Evolutionary conservation across 2,888 invertebrate species (phyloP).

Genomic region (Cancer borealis): DNA sequence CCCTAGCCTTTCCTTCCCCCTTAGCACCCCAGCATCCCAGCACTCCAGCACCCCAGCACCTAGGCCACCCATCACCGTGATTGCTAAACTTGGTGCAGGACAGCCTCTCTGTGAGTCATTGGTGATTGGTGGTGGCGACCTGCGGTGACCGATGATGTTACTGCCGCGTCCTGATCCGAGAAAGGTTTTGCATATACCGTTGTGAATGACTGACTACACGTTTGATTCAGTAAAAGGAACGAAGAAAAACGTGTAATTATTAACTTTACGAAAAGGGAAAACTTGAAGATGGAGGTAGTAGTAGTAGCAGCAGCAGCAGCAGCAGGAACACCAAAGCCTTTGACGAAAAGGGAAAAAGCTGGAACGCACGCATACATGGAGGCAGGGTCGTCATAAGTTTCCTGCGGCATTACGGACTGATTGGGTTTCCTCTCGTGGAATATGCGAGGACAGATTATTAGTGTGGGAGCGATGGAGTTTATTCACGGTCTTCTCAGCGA

Average conservation of each 20-base stretch:
- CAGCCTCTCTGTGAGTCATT: not conserved
- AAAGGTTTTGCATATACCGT: not conserved
- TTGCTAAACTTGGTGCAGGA: not conserved
- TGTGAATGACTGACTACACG: not conserved
- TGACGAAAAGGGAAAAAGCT: not conserved
- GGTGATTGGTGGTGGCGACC: not conserved
- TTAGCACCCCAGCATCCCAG: not conserved
- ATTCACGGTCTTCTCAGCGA: not conserved
- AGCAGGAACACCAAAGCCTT: not conserved
- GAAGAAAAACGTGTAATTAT: not conserved
- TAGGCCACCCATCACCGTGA: not conserved
- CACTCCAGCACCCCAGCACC: not conserved
- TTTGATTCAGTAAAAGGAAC: not conserved
- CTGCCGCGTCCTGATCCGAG: not conserved
- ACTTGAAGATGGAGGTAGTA: not conserved
- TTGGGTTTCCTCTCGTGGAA: not conserved
- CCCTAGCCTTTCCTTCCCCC: not conserved
- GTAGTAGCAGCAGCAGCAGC: not conserved
- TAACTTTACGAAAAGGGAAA: not conserved
- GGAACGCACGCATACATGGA: not conserved
- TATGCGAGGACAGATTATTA: not conserved
- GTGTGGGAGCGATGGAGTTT: slow-evolving; percentile 9
- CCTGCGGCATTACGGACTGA: not conserved
- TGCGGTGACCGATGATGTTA: not conserved
- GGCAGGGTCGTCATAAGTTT: not conserved